A percentile compares a stretch with the other conserved stretches of the same genome.
Conservation (phyloP, 2,113 vertebrate species). For the Bubo blakistoni region DNA sequence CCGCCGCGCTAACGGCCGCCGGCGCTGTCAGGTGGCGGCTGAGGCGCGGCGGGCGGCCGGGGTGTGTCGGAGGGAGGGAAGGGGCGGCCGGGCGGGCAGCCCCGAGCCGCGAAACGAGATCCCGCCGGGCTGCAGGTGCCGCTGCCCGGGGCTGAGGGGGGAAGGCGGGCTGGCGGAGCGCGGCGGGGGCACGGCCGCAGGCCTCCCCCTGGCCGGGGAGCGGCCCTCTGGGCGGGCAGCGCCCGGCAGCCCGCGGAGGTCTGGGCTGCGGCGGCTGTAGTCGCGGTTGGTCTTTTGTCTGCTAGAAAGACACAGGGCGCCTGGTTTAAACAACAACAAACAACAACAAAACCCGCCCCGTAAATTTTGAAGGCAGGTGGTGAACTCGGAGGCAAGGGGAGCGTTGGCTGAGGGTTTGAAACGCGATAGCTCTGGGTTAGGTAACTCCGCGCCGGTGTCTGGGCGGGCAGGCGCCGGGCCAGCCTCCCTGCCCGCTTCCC, state of each 20-base stretch:
- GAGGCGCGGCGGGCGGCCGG: neutral
- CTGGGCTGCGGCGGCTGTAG: neutral
- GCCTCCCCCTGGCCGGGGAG: neutral
- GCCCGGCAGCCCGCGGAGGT: neutral
- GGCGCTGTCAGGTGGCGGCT: neutral
- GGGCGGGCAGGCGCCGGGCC: neutral
- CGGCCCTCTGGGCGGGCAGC: neutral
- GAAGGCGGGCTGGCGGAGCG: neutral
- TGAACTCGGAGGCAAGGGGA: neutral
- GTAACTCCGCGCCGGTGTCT: neutral
- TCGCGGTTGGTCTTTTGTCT: slow-evolving; percentile 28
- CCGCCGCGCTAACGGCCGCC: neutral
- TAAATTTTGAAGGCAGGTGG: neutral
- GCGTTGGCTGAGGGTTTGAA: neutral
- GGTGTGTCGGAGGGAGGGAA: neutral
- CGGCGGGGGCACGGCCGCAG: neutral
- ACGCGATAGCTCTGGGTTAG: neutral
- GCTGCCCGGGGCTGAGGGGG: neutral
- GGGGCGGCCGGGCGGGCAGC: neutral
- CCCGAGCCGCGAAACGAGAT: neutral
- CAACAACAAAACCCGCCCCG: neutral
- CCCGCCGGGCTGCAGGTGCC: neutral
- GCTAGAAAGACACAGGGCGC: fast-evolving
- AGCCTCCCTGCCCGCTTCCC: neutral
- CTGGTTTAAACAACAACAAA: neutral